A percentile compares a stretch with the other conserved stretches of the same genome.
phyloP scores from a whole-genome alignment of 2,888 invertebrate species.

The Hoplodrina blanda region DNA sequence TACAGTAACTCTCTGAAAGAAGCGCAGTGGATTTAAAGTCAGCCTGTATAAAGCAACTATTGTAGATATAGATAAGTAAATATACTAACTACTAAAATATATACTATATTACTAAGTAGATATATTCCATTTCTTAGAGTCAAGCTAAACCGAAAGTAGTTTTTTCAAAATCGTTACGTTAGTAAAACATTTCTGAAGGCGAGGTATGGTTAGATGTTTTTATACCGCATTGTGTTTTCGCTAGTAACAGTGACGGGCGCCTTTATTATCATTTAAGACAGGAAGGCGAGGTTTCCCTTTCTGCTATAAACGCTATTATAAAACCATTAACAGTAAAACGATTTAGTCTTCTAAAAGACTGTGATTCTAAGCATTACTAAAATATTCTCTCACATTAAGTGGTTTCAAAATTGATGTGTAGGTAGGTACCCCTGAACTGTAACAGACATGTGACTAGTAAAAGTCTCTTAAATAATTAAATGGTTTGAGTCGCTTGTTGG shows the following conservation, averaged over 20 bases:
- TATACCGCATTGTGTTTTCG: conserved; percentile 17
- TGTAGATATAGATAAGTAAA: too few species aligned
- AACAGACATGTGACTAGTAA: background rate
- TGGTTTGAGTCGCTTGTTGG: background rate
- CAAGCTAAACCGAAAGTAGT: too few species aligned
- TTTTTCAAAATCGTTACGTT: too few species aligned
- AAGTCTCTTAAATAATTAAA: conserved; percentile 1
- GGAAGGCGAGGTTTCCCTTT: conserved; percentile 36
- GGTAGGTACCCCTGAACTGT: background rate
- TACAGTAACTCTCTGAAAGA: too few species aligned
- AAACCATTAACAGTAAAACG: conserved; percentile 45
- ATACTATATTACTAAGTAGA: too few species aligned
- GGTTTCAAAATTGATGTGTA: background rate
- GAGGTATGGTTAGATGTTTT: background rate
- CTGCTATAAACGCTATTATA: conserved; percentile 36
- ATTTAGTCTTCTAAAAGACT: conserved; percentile 9
- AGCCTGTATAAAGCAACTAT: too few species aligned
- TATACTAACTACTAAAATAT: too few species aligned
- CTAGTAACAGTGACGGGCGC: conserved; percentile 34
- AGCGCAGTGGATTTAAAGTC: too few species aligned
- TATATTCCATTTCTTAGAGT: too few species aligned
- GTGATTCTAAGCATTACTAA: conserved; percentile 7
- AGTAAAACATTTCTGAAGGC: conserved; percentile 9
- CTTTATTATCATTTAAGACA: conserved; percentile 28
- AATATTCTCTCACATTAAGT: conserved; percentile 7